Evolutionary conservation across 1,140 invertebrate species (phyloP).

Genomic region (Drosophila saltans): DNA sequence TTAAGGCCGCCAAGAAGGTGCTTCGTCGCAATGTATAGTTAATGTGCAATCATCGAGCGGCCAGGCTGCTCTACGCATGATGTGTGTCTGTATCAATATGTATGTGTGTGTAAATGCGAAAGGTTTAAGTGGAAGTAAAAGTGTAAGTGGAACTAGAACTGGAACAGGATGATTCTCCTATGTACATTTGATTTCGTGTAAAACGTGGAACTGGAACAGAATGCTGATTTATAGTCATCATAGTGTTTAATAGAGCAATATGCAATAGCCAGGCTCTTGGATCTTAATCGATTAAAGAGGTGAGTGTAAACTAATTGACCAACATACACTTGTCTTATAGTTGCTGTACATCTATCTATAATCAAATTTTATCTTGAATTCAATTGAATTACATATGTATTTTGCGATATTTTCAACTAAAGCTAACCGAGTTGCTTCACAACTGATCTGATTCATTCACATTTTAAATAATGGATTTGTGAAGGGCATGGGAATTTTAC

Average conservation of each 20-base stretch:
- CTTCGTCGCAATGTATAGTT: slow-evolving; percentile 80
- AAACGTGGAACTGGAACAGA: slow-evolving; percentile 60
- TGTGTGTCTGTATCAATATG: slow-evolving; percentile 31
- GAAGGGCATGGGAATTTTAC: slow-evolving; percentile 25
- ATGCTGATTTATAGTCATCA: slow-evolving; percentile 69
- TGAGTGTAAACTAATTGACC: neutral
- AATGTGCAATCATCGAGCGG: slow-evolving; percentile 72
- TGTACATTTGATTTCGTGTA: slow-evolving; percentile 64
- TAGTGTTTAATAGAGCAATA: slow-evolving; percentile 36
- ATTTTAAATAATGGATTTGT: slow-evolving; percentile 3
- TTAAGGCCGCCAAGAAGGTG: slow-evolving; percentile 90
- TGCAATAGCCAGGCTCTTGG: neutral
- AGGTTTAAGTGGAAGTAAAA: neutral
- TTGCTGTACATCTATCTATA: no score
- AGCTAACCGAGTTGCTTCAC: no score
- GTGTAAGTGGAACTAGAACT: neutral
- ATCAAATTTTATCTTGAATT: no score
- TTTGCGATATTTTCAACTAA: no score
- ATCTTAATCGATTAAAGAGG: neutral
- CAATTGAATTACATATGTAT: no score
- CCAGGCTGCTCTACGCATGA: slow-evolving; percentile 70
- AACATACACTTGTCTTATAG: no score
- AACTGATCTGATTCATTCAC: neutral
- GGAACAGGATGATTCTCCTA: slow-evolving; percentile 39
- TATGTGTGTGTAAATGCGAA: slow-evolving; percentile 1